Percentiles rank a stretch among this genome's conserved stretches.
Evolutionary conservation across 2,113 vertebrate genomes (phyloP).

Genomic region (Phainopepla nitens): DNA sequence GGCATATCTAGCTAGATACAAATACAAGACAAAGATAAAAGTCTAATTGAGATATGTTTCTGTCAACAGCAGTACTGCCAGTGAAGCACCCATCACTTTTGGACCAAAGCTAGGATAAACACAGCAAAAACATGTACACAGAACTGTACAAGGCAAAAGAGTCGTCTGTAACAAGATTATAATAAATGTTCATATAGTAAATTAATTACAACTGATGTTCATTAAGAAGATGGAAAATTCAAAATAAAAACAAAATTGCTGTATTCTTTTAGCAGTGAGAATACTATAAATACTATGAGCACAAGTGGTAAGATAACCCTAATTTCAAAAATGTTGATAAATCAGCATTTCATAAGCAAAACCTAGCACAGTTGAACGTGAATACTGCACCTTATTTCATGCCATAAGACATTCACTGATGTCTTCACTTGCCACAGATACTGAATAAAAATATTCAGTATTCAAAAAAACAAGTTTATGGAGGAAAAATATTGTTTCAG

Average conservation of each 20-base stretch:
- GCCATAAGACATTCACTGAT: background rate
- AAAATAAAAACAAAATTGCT: background rate
- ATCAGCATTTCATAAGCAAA: background rate
- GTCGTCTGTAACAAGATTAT: background rate
- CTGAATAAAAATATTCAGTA: background rate
- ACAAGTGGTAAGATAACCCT: background rate
- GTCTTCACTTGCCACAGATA: background rate
- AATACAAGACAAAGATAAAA: background rate
- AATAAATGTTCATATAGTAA: background rate
- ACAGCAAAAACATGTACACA: background rate
- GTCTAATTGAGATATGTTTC: background rate
- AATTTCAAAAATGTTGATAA: background rate
- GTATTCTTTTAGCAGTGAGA: background rate
- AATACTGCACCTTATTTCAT: background rate
- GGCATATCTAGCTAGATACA: background rate
- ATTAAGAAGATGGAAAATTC: background rate
- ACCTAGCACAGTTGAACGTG: background rate
- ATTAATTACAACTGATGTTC: background rate
- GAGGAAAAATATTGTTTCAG: background rate
- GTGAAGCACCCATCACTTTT: background rate
- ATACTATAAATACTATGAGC: accelerated
- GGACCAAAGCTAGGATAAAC: background rate
- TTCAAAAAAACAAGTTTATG: background rate
- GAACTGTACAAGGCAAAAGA: background rate
- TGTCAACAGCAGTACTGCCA: background rate